A percentile compares a stretch with the other conserved stretches of the same genome.
phyloP scores from a whole-genome alignment of 1,140 invertebrate species.

The Lucilia sericata region DNA sequence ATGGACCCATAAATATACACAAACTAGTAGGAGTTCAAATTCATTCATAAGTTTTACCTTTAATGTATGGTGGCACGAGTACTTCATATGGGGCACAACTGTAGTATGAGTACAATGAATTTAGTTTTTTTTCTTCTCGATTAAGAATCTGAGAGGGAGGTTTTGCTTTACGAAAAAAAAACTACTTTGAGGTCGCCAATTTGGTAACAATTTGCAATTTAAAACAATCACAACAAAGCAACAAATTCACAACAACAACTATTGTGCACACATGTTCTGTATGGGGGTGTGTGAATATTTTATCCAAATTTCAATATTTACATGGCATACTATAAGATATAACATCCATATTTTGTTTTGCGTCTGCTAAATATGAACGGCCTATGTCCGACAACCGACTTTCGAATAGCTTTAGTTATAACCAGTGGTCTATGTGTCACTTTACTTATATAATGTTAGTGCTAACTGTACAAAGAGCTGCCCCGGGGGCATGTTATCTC shows the following conservation, averaged over 20 bases:
- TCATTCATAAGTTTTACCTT: slow-evolving; percentile 34
- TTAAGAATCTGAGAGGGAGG: not conserved
- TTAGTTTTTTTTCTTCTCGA: not conserved
- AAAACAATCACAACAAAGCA: slow-evolving; percentile 22
- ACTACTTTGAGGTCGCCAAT: slow-evolving; percentile 36
- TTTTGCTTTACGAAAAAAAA: not conserved
- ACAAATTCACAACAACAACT: not conserved
- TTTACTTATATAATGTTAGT: too few relatives aligned
- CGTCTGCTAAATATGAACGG: too few relatives aligned
- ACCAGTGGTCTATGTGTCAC: too few relatives aligned
- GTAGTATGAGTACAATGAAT: not conserved
- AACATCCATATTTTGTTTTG: too few relatives aligned
- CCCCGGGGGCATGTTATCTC: too few relatives aligned
- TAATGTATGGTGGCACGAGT: not conserved
- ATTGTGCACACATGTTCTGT: not conserved
- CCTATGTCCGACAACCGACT: too few relatives aligned
- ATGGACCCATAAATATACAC: not conserved
- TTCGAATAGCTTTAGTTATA: too few relatives aligned
- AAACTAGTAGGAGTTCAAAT: not conserved
- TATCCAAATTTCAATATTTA: not conserved
- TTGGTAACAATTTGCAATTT: slow-evolving; percentile 39
- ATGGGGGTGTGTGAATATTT: slow-evolving; percentile 40
- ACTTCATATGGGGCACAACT: not conserved
- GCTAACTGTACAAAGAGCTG: too few relatives aligned
- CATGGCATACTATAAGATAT: not conserved